These are phyloP conservation scores for Drosophila siamana DNA, from an alignment of 2,888 invertebrate genomes.

Conservation along the genomic window DNA sequence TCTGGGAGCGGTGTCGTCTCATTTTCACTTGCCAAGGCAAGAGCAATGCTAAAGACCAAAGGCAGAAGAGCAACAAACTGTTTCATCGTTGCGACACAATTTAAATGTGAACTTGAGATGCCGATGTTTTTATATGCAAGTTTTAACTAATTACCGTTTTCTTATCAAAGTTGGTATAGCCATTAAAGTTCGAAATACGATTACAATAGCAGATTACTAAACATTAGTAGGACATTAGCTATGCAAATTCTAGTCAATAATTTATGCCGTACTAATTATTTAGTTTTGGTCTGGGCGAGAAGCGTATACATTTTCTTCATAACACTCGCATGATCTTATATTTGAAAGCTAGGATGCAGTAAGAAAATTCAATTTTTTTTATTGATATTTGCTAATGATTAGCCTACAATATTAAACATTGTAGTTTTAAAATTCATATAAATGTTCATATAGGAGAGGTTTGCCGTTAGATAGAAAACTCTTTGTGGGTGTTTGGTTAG, in stretches of 20 bases:
- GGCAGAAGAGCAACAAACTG: slow-evolving; percentile 17
- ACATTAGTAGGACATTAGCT: background rate
- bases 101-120: background rate
- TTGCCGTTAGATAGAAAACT: too few species aligned
- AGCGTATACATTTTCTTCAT: too few species aligned
- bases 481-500: too few species aligned
- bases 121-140: slow-evolving; percentile 12
- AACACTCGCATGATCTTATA: too few species aligned
- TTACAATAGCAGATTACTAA: background rate
- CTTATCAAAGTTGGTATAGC: background rate
- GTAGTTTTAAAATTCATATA: too few species aligned
- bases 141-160: background rate
- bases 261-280: background rate
- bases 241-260: background rate
- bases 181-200: background rate
- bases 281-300: background rate
- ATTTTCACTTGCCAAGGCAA: slow-evolving; percentile 23
- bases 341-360: too few species aligned
- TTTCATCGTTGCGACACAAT: slow-evolving; percentile 30
- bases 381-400: too few species aligned
- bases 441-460: too few species aligned
- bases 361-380: too few species aligned
- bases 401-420: too few species aligned
- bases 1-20: slow-evolving; percentile 1
- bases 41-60: background rate